Conservation (phyloP, 2,888 invertebrate genomes). For the Cryptus armator region DNA sequence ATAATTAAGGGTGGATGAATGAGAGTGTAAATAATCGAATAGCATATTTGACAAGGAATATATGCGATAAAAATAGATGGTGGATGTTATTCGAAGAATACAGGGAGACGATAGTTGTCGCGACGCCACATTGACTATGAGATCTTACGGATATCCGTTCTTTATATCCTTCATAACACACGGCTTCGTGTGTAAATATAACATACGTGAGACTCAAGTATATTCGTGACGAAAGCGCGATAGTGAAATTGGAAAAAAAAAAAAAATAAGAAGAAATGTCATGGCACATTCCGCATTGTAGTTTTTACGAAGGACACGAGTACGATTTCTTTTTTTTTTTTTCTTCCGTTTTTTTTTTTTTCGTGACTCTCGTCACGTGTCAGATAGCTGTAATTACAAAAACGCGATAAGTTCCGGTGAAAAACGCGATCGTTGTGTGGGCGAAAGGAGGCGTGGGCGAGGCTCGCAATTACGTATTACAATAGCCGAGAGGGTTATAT, state of each 20-base stretch:
- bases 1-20: slow-evolving; percentile 3
- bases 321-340: background rate
- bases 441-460: slow-evolving; percentile 45
- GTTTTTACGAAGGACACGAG: slow-evolving; percentile 1
- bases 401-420: slow-evolving; percentile 59
- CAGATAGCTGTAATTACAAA: slow-evolving; percentile 54
- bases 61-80: background rate
- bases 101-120: background rate
- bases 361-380: slow-evolving; percentile 43
- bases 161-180: slow-evolving; percentile 6
- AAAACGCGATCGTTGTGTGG: slow-evolving; percentile 57
- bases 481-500: slow-evolving; percentile 14
- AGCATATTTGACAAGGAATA: background rate
- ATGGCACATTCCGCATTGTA: background rate
- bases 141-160: slow-evolving; percentile 20
- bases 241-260: slow-evolving; percentile 13
- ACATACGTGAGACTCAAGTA: slow-evolving; percentile 37
- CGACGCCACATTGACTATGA: slow-evolving; percentile 13
- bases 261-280: slow-evolving; percentile 3
- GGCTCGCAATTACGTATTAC: slow-evolving; percentile 51
- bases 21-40: slow-evolving; percentile 20
- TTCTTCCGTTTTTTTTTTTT: background rate
- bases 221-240: slow-evolving; percentile 50
- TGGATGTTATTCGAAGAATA: background rate
- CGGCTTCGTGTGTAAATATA: slow-evolving; percentile 28